phyloP scores from a whole-genome alignment of 2,797 vertebrate genomes.

The Bryconaethiops microstoma region DNA sequence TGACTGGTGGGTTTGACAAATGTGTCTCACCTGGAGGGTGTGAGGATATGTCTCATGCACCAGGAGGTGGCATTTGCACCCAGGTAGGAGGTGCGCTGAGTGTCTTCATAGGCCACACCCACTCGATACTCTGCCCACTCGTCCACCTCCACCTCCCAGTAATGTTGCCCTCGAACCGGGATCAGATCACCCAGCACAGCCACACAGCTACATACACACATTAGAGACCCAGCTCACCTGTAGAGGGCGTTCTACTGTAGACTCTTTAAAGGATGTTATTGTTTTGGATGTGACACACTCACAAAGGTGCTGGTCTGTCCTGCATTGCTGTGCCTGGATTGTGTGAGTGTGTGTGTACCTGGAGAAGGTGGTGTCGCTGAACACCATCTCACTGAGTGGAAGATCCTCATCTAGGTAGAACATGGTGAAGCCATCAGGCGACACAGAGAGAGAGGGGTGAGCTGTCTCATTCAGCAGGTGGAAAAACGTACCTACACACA shows the following conservation, averaged over 20 bases:
- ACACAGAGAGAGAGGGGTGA: conserved; percentile 87
- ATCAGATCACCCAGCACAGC: conserved; percentile 87
- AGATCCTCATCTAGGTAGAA: conserved; percentile 82
- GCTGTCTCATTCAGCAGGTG: conserved; percentile 86
- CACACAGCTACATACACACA: conserved; percentile 80
- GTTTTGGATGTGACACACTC: background rate
- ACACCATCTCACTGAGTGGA: conserved; percentile 75
- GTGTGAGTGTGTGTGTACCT: conserved; percentile 72
- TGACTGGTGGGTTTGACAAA: background rate
- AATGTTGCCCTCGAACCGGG: conserved; percentile 85
- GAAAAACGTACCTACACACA: conserved; percentile 85
- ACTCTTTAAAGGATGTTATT: too few relatives aligned
- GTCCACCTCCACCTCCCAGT: conserved; percentile 91
- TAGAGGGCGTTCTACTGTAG: background rate
- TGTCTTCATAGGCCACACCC: conserved; percentile 87
- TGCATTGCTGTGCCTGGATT: too few relatives aligned
- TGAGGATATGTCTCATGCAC: conserved; percentile 91
- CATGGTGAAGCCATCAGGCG: conserved; percentile 88
- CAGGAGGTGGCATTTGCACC: conserved; percentile 86
- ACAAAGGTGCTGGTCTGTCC: too few relatives aligned
- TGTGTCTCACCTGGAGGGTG: conserved; percentile 81
- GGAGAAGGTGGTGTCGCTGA: conserved; percentile 82
- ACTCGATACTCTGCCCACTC: conserved; percentile 83
- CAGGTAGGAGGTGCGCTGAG: conserved; percentile 81
- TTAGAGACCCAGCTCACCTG: background rate